Conservation (phyloP, 2,113 vertebrate genomes). For the Cyphomyrus plagiostoma region DNA sequence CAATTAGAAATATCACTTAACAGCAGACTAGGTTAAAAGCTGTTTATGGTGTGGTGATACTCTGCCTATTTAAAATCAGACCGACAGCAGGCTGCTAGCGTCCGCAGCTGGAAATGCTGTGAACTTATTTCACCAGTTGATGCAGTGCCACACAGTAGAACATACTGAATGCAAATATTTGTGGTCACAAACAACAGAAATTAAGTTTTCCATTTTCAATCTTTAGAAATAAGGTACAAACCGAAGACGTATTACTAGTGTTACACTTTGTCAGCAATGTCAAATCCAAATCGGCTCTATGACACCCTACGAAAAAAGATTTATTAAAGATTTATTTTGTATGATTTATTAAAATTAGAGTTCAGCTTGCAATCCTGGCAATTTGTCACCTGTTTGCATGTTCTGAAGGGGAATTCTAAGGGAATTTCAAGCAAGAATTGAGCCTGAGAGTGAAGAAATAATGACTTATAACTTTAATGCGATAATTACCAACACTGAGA, state of each 20-base stretch:
- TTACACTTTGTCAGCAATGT: neutral
- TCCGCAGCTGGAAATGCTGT: no score
- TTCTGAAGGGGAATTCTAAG: neutral
- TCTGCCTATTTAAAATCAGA: neutral
- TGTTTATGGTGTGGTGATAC: neutral
- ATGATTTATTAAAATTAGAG: neutral
- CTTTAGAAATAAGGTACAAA: neutral
- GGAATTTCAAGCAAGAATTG: neutral
- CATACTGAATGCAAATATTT: neutral
- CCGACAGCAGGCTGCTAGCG: neutral
- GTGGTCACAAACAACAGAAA: neutral
- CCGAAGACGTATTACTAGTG: neutral
- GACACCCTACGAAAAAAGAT: neutral
- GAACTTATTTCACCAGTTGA: neutral
- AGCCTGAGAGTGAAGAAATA: neutral
- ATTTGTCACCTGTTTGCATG: neutral
- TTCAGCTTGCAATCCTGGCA: neutral
- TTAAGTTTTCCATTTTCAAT: neutral
- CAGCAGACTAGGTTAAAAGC: neutral
- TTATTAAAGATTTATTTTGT: neutral
- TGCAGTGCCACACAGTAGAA: neutral
- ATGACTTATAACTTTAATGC: neutral
- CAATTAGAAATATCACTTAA: neutral
- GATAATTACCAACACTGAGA: neutral
- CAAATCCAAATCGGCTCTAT: no score